Conservation (phyloP, 2,797 vertebrate genomes). For the Danio albolineatus region DNA sequence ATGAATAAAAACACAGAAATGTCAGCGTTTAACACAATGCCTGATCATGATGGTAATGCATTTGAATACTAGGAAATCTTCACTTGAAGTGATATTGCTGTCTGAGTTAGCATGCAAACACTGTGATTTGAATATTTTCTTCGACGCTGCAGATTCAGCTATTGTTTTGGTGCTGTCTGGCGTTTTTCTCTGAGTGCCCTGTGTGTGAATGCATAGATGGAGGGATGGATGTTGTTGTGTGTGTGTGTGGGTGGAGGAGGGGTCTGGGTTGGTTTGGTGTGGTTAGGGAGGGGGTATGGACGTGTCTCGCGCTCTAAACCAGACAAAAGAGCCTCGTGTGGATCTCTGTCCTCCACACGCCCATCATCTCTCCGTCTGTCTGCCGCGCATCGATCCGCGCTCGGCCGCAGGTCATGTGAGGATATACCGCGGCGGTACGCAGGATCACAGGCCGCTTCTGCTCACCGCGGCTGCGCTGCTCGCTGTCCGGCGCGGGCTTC, state of each 20-base stretch:
- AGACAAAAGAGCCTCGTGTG: constrained; percentile 79
- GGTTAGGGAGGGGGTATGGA: constrained; percentile 73
- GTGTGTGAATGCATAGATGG: not conserved
- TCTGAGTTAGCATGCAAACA: not conserved
- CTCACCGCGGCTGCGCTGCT: too few relatives aligned
- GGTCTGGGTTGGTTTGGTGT: constrained; percentile 62
- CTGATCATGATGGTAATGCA: too few relatives aligned
- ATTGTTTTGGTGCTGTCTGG: not conserved
- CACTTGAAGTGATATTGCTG: not conserved
- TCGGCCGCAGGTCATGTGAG: constrained; percentile 21
- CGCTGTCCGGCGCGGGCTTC: constrained; percentile 60
- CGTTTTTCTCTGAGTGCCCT: too few relatives aligned
- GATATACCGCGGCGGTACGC: constrained; percentile 1
- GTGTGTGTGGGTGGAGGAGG: constrained; percentile 61
- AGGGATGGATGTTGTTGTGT: constrained; percentile 26
- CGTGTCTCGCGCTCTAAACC: constrained; percentile 76
- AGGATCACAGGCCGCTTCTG: too few relatives aligned
- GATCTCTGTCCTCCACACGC: constrained; percentile 17
- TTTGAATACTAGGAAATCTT: not conserved
- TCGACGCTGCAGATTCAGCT: not conserved
- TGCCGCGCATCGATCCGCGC: constrained; percentile 16
- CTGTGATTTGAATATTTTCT: not conserved
- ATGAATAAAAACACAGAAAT: too few relatives aligned
- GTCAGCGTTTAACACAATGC: too few relatives aligned
- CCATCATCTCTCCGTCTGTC: not conserved